Evolutionary conservation across 2,113 vertebrate genomes (phyloP), one percentile per base, ranked within the genome.

Genomic region (Chaenogobius annularis): DNA sequence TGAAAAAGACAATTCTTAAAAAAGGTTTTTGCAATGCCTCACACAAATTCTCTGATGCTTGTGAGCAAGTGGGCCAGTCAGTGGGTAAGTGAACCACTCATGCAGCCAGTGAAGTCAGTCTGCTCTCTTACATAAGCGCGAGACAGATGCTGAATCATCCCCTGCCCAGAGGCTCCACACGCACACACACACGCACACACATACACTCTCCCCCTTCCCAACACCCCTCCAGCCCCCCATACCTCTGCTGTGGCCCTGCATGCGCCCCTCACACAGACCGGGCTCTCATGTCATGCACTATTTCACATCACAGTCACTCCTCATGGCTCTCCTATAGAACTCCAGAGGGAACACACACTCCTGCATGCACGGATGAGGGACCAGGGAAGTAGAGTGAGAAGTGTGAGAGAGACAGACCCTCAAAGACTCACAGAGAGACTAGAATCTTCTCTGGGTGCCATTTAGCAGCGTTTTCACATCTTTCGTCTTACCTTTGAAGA

Each of bases 101-200:
- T 64, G 14, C 79, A 85, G 70, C 66, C 72, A 79, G 86, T 74
- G 68, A 80, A 81, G 73, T 75, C 84, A 80, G 79, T 86, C 88
- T 85, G 76, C 81, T 84, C 79, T 79, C 77, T 92, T 90, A 88
- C 82, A 80, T 90, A 91, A 92, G 86, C 83, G 74, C 74, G 87
- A 76, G 82, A 91, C 91, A 92, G 91, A 91, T 93, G 93, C 92
- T 93, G 92, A 93, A 88, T 93, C 92, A 92, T 92, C 86, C 90
- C 68, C 84, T 88, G 85, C 88, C 89, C 84, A 85, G 84, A 90
- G 89, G 90, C 81, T 58, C 12, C 55, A 58, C 76, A 77, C 75
- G 78, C 79, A 77, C 61, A 43, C 73, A 67, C 40, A 44, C 66
- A 50, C 52, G 56, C 46, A 66, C 22, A 66, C 68, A 71, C 37